Base-by-base conservation (phyloP, 1,140 invertebrate genomes). In the Tribolium madens region DNA sequence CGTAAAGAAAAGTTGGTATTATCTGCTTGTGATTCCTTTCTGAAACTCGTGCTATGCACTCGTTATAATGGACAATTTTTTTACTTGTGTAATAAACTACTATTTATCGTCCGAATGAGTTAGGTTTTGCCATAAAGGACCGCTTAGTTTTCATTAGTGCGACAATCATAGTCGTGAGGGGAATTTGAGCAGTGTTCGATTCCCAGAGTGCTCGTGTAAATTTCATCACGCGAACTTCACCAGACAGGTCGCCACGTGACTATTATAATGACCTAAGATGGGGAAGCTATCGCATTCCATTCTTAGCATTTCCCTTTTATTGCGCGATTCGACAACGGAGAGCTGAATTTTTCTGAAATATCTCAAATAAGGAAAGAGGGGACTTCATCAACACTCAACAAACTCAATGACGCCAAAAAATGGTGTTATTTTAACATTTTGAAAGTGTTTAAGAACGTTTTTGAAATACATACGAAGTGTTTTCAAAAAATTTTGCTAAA, bases 121-220 rank as follows among this genome's bases (percentile, higher is more conserved):
- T 64, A 64, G 31, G 17, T 33, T 26, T 12, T 3, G n/a, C 50
- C 53, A 68, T 57, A 52, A 74, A 52, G 72, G 72, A 74, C 26
- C 72, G 75, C 75, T 76, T 76, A 76, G 48, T 76, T 76, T 76
- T 76, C 75, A 76, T 76, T 76, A 76, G 42, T 71, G 75, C 75
- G 75, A 76, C 75, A 76, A 71, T 70, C 75, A 76, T 76, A 46
- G 68, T 50, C 75, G 75, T 76, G 75, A 48, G 21, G 75, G 60
- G 75, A 76, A 76, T 76, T 76, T 69, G 50, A 76, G 75, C 64
- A 64, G n/a, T 64, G 57, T 64, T 47, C 33, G 60, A 75, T 75
- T 75, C 73, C 73, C 73, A 4, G 21, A 68, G 57, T 48, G 73
- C 73, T 68, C 73, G 73, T 75, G 73, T 48, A 64, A 75, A 68